Base-by-base conservation (phyloP, 1,140 invertebrate species). In the Drosophila truncata region DNA sequence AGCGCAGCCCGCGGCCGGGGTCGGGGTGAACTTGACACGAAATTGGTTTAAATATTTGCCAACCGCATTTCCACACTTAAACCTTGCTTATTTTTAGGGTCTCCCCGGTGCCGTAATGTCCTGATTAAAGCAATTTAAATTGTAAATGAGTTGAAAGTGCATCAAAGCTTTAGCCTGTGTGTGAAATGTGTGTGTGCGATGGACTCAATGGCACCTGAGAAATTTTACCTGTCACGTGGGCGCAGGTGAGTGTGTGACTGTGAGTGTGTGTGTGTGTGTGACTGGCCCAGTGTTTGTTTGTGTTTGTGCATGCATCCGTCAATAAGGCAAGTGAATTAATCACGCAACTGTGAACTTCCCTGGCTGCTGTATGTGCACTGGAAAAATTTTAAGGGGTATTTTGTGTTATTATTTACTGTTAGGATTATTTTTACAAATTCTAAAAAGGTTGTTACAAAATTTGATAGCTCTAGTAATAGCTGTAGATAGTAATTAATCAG, bases 281-380 rank as follows among this genome's bases (percentile, higher is more conserved):
- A 54, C 52, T 37, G 52, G 50, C 8, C 52, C 33, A 55, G 20
- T 46, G 47, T 49, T 61, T 42, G 47, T 52, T 54, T 50, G 31
- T 65, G 64, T 65, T 58, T 75, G 61, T 64, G 58, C 41, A 63
- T 78, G 71, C 69, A 76, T 54, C 75, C 78, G 67, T 85, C 75
- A 82, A 79, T 75, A 81, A 76, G 42, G 70, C 71, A 85, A 67
- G 23, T 75, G 70, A 72, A 91, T 85, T 87, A 86, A 80, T 86
- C 60, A 86, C 83, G 83, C 83, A 87, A 42, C 78, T 69, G 42
- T 82, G 83, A 64, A 79, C 70, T 42, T 60, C 11, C 27, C 37
- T 64, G 52, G n/a, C 13, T 23, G 44, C 37, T 46, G 47, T 20
- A 37, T 55, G 14, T 44, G 31, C 60, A 46, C 37, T 5, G 18